Conservation (phyloP, 2,797 vertebrate species). For the Cryptoprocta ferox region DNA sequence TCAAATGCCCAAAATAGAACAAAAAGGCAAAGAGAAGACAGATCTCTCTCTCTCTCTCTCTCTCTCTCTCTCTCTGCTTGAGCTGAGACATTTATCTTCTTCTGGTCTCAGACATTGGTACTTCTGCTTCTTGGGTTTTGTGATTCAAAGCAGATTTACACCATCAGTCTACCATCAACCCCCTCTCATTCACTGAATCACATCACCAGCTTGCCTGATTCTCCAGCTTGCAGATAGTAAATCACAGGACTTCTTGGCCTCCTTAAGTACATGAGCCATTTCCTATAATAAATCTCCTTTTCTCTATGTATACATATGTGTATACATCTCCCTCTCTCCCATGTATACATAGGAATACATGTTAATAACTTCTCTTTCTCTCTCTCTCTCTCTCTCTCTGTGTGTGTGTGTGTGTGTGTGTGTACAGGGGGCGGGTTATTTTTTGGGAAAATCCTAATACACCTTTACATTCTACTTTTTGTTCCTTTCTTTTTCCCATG, state of each 20-base stretch:
- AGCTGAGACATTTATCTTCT: background rate
- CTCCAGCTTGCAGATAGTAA: background rate
- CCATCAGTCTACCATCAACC: background rate
- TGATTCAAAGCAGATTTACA: background rate
- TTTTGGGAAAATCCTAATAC: background rate
- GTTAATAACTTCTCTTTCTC: too few species aligned
- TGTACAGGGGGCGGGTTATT: background rate
- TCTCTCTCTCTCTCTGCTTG: background rate
- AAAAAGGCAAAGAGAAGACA: background rate
- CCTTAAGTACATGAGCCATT: background rate
- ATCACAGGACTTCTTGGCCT: background rate
- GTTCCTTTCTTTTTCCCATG: background rate
- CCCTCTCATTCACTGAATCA: background rate
- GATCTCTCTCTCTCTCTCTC: background rate
- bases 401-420: too few species aligned
- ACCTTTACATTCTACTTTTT: background rate
- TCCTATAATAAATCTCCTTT: background rate
- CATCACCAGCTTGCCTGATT: background rate
- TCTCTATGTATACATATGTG: background rate
- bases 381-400: too few species aligned
- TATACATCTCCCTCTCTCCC: background rate
- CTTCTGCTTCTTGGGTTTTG: background rate
- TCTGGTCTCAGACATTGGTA: background rate
- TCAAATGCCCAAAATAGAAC: background rate
- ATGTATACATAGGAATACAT: too few species aligned